A percentile compares a stretch with the other conserved stretches of the same genome.
These are phyloP conservation scores for Choristoneura rosaceana DNA, from an alignment of 2,888 invertebrate genomes.

Conservation along the genomic window DNA sequence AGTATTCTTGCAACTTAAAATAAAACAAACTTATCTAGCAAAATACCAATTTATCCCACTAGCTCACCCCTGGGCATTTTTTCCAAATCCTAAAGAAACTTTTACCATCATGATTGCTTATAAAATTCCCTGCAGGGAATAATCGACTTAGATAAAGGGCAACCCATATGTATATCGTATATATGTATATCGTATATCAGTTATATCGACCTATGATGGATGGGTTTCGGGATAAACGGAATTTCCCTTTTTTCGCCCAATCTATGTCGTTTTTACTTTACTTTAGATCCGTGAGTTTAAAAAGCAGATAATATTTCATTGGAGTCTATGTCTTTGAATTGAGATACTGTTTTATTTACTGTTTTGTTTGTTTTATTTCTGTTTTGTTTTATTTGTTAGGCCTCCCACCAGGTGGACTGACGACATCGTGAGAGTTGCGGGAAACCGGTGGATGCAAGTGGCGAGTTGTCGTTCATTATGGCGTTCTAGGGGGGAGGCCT, in stretches of 20 bases:
- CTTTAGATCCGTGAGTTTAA: not conserved
- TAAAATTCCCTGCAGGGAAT: constrained; percentile 58
- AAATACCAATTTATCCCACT: not conserved
- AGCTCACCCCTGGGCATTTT: not conserved
- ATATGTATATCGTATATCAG: constrained; percentile 15
- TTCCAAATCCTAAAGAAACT: not conserved
- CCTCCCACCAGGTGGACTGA: no score
- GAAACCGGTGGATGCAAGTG: no score
- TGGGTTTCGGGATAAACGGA: constrained; percentile 65
- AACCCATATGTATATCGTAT: constrained; percentile 7
- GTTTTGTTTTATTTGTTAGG: no score
- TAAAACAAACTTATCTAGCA: not conserved
- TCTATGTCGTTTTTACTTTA: constrained; percentile 43
- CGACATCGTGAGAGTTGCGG: no score
- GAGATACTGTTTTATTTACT: no score
- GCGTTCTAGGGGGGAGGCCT: no score
- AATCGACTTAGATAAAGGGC: constrained; percentile 47
- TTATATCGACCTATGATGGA: constrained; percentile 76
- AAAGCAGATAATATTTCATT: not conserved
- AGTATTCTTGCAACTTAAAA: not conserved
- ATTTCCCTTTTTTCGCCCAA: constrained; percentile 71
- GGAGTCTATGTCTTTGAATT: not conserved
- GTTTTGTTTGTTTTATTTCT: no score
- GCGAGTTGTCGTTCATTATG: no score
- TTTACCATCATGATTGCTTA: constrained; percentile 28